These are phyloP conservation scores for Amiota mariae DNA, from an alignment of 2,888 invertebrate genomes.

Conservation along the genomic window DNA sequence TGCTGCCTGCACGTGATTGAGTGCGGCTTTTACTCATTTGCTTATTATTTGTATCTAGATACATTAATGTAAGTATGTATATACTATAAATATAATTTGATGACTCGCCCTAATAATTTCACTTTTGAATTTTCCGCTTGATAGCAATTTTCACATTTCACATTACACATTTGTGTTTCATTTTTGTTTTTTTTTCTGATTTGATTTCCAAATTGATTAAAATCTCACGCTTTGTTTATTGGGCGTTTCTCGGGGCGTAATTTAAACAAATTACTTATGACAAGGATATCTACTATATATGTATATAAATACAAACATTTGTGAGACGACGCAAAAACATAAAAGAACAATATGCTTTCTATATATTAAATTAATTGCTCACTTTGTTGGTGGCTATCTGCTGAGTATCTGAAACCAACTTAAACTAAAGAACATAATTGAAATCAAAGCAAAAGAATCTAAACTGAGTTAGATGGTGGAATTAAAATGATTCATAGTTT, in stretches of 20 bases:
- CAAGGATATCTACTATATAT: slow-evolving; percentile 6
- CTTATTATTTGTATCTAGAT: slow-evolving; percentile 23
- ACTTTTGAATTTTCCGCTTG: slow-evolving; percentile 60
- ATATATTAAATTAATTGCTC: slow-evolving; percentile 42
- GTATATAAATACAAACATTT: slow-evolving; percentile 52
- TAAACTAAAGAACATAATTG: slow-evolving; percentile 58
- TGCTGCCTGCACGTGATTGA: slow-evolving; percentile 42
- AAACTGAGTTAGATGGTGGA: neutral
- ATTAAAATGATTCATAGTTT: slow-evolving; percentile 32
- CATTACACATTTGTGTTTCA: no score
- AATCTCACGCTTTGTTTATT: slow-evolving; percentile 56
- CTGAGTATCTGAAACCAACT: slow-evolving; percentile 33
- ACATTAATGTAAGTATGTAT: slow-evolving; percentile 3
- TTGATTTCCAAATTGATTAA: slow-evolving; percentile 55
- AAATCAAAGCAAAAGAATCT: slow-evolving; percentile 1
- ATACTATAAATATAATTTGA: no score
- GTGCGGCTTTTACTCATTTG: slow-evolving; percentile 43
- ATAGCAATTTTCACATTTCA: slow-evolving; percentile 49
- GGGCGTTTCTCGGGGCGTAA: neutral
- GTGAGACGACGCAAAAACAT: slow-evolving; percentile 43
- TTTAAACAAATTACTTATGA: slow-evolving; percentile 5
- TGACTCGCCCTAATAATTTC: no score
- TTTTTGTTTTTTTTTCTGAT: neutral
- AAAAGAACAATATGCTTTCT: slow-evolving; percentile 46
- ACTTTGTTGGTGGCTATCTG: slow-evolving; percentile 43